Conservation (phyloP, 2,888 invertebrate genomes). For the Volucella bombylans region DNA sequence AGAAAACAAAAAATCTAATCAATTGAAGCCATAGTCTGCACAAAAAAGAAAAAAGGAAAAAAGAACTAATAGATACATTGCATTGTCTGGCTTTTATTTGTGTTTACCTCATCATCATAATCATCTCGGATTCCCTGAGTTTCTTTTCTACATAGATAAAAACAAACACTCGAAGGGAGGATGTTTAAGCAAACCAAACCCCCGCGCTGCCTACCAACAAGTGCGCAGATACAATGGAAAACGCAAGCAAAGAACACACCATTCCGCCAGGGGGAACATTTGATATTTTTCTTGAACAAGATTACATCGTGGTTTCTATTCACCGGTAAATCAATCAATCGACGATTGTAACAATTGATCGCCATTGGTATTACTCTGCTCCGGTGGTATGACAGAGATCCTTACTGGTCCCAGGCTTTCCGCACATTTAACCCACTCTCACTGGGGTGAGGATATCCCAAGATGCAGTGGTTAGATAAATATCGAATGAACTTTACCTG, state of each 20-base stretch:
- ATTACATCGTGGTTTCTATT: conserved; percentile 62
- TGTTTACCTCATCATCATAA: conserved; percentile 50
- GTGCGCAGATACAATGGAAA: conserved; percentile 30
- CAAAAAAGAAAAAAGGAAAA: conserved; percentile 14
- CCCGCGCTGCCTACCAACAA: conserved; percentile 60
- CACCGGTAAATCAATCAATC: conserved; percentile 55
- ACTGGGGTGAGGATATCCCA: conserved; percentile 14
- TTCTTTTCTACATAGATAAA: conserved; percentile 13
- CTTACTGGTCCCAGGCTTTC: conserved; percentile 26
- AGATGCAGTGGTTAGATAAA: conserved; percentile 68
- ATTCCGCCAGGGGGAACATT: conserved; percentile 60
- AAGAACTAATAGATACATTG: conserved; percentile 63
- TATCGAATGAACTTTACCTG: conserved; percentile 68
- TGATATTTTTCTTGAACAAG: conserved; percentile 62
- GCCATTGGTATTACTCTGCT: not conserved
- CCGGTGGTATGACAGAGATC: not conserved
- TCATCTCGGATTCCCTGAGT: conserved; percentile 41
- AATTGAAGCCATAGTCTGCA: conserved; percentile 64
- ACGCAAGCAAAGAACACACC: conserved; percentile 13
- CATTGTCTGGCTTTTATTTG: conserved; percentile 60
- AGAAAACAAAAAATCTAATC: conserved; percentile 59
- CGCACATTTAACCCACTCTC: conserved; percentile 62
- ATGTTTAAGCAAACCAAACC: conserved; percentile 32
- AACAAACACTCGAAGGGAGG: conserved; percentile 48
- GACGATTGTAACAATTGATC: conserved; percentile 63